Conservation (phyloP, 1,140 invertebrate genomes). For the Zaprionus kolodkinae region DNA sequence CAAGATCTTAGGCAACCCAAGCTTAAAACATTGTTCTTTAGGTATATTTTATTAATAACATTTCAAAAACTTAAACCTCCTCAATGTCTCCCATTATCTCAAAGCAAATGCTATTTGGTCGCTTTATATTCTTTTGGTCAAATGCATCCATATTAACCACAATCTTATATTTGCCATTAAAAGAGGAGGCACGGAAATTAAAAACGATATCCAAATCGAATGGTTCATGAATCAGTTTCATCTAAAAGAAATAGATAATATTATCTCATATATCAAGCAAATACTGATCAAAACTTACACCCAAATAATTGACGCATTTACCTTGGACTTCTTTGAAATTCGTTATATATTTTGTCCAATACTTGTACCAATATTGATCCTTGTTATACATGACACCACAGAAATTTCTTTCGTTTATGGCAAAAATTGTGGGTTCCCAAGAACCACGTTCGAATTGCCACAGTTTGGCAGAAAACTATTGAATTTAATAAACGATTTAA, state of each 20-base stretch:
- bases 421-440: conserved; percentile 61
- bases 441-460: conserved; percentile 47
- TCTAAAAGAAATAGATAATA: conserved; percentile 19
- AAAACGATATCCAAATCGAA: conserved; percentile 48
- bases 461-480: conserved; percentile 10
- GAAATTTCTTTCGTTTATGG: conserved; percentile 43
- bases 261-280: too few relatives aligned
- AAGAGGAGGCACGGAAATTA: conserved; percentile 30
- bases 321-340: conserved; percentile 15
- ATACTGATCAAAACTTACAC: conserved; percentile 42
- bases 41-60: background rate
- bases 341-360: conserved; percentile 30
- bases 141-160: conserved; percentile 55
- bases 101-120: conserved; percentile 41
- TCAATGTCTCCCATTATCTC: conserved; percentile 60
- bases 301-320: conserved; percentile 35
- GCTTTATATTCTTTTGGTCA: conserved; percentile 39
- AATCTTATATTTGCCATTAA: conserved; percentile 62
- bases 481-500: background rate
- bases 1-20: background rate
- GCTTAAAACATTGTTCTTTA: background rate
- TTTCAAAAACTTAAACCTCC: background rate
- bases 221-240: conserved; percentile 40
- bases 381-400: conserved; percentile 56
- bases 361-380: conserved; percentile 65